Evolutionary conservation across 2,113 vertebrate genomes (phyloP).

Genomic region (Galeopterus variegatus): DNA sequence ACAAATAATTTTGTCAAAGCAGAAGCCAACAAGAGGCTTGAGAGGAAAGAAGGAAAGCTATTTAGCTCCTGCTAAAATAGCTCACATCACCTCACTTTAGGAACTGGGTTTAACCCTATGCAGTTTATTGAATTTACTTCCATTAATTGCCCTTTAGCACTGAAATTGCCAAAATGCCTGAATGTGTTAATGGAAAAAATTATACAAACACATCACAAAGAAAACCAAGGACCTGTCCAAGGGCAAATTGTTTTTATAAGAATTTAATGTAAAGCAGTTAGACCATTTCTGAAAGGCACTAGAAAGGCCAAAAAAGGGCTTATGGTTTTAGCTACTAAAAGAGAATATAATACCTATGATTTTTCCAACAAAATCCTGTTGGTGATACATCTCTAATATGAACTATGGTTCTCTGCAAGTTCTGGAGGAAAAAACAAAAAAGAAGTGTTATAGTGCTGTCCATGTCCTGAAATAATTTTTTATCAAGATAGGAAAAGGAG

Average conservation of each 20-base stretch:
- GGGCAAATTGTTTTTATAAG: constrained; percentile 68
- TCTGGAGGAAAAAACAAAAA: background rate
- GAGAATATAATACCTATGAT: constrained; percentile 52
- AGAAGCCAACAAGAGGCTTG: background rate
- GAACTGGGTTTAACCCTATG: constrained; percentile 32
- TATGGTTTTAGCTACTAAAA: constrained; percentile 52
- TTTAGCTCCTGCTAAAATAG: background rate
- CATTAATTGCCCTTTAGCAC: constrained; percentile 62
- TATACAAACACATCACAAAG: constrained; percentile 28
- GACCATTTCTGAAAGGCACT: constrained; percentile 60
- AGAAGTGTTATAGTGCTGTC: background rate
- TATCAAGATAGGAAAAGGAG: background rate
- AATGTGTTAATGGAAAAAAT: constrained; percentile 60
- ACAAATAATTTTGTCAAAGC: background rate
- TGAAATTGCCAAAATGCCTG: constrained; percentile 58
- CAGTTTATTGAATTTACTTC: constrained; percentile 71
- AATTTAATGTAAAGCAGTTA: constrained; percentile 68
- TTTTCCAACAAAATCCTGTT: constrained; percentile 63
- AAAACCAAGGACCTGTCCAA: constrained; percentile 54
- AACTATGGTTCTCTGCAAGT: background rate
- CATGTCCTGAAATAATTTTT: constrained; percentile 8
- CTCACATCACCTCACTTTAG: background rate
- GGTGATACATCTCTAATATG: constrained; percentile 48
- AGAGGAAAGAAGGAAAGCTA: background rate
- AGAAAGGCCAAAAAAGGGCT: background rate